A percentile compares a stretch with the other conserved stretches of the same genome.
Conservation (phyloP, 2,888 invertebrate genomes). For the Caenorhabditis wallacei region DNA sequence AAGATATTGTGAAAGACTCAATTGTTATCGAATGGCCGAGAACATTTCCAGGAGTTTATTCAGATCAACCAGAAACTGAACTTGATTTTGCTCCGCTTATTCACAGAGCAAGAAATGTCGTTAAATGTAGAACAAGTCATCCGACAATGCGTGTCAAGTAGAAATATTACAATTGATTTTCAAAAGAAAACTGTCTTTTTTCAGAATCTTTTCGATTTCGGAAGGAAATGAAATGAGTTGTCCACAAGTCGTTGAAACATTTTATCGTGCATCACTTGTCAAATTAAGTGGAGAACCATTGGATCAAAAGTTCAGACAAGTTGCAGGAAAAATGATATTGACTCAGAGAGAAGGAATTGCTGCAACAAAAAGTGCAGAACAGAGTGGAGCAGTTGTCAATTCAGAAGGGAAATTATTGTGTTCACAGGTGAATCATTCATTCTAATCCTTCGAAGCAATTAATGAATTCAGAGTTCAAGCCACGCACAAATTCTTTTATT, state of each 20-base stretch:
- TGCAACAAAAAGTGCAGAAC: slow-evolving; percentile 68
- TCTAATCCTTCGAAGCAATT: neutral
- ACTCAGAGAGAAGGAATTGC: slow-evolving; percentile 77
- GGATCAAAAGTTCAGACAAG: slow-evolving; percentile 71
- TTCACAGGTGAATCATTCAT: slow-evolving; percentile 10
- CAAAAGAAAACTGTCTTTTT: neutral
- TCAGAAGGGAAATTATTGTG: slow-evolving; percentile 72
- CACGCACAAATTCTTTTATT: slow-evolving; percentile 55
- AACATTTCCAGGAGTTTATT: slow-evolving; percentile 60
- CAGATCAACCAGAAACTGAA: slow-evolving; percentile 61
- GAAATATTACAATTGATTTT: neutral
- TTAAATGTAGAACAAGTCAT: slow-evolving; percentile 77
- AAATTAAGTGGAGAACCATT: slow-evolving; percentile 68
- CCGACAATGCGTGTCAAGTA: slow-evolving; percentile 79
- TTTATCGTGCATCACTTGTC: slow-evolving; percentile 75
- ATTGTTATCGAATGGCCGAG: slow-evolving; percentile 77
- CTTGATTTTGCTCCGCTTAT: slow-evolving; percentile 76
- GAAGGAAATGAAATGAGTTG: slow-evolving; percentile 45
- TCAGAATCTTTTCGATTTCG: slow-evolving; percentile 74
- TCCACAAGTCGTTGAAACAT: slow-evolving; percentile 69
- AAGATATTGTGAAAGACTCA: slow-evolving; percentile 61
- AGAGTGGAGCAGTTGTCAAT: slow-evolving; percentile 70
- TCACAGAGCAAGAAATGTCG: slow-evolving; percentile 77
- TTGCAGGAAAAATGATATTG: slow-evolving; percentile 77
- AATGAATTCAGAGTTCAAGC: slow-evolving; percentile 32